Evolutionary conservation across 2,797 vertebrate genomes (phyloP), one percentile per base, ranked within the genome.

Genomic region (Coranthus polyacanthus): DNA sequence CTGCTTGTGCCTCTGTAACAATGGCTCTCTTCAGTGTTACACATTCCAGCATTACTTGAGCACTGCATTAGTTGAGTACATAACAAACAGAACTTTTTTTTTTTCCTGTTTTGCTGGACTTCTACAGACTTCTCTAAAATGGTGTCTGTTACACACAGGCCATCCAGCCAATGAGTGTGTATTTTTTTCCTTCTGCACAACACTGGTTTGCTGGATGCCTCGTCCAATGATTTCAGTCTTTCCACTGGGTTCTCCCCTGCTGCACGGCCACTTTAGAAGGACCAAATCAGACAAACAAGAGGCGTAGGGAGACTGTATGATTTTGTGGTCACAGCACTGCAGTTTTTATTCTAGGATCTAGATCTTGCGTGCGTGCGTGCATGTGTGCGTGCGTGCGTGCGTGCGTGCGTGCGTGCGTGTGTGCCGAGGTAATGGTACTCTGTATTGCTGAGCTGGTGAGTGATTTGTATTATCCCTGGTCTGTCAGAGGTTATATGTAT

Each of bases 211-310:
- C 64, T 83, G 63, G 75, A 74, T 63, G 78, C 72, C 0, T 3
- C 62, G 26, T 76, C 45, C 61, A 72, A 17, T 92, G 87, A 89
- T 84, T 88, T 92, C 86, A 92, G 84, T 84, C 53, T 90, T 90
- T 91, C 90, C 89, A 85, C 75, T 82, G 55, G 54, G 56, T 50
- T 78, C 63, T 74, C 56, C 63, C 8, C 62, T 44, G 79, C 87
- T 85, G 88, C 77, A 88, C 10, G 63, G 77, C 71, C 81, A 69
- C 88, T 91, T 86, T 81, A 83, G 85, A 85, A 82, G 37, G 49
- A 65, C 55, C 61, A 59, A 63, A 82, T 83, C 67, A 76, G 76
- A 84, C 74, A 75, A 79, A 58, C 78, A 52, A 63, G 61, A 21
- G 63, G 61, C 67, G n/a, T 24, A 58, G 49, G 24, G 13, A 69